A percentile compares a stretch with the other conserved stretches of the same genome.
These are phyloP conservation scores for Hippocampus mohnikei DNA, from an alignment of 2,113 vertebrate species.

Conservation along the genomic window DNA sequence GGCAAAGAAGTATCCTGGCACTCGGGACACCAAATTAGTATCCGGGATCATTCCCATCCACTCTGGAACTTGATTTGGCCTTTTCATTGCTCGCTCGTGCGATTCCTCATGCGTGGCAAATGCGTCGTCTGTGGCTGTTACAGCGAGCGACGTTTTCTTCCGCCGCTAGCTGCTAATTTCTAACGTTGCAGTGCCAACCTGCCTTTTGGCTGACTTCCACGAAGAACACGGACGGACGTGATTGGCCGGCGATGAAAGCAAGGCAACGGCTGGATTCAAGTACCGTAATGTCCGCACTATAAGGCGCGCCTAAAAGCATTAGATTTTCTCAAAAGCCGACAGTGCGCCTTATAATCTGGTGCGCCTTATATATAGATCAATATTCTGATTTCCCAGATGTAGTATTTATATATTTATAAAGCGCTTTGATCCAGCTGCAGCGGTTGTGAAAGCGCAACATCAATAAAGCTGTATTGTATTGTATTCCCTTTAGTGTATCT, in stretches of 20 bases:
- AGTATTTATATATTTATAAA: too few species aligned
- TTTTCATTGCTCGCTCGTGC: not conserved
- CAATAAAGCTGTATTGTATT: too few species aligned
- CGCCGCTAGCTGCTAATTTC: conserved; percentile 4
- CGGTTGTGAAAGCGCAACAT: too few species aligned
- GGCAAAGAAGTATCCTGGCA: conserved; percentile 4
- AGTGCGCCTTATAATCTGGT: too few species aligned
- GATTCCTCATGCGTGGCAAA: not conserved
- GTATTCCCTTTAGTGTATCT: too few species aligned
- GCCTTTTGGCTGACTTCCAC: not conserved
- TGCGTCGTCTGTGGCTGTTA: not conserved
- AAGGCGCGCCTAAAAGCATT: too few species aligned
- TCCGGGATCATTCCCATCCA: not conserved
- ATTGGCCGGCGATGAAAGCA: not conserved
- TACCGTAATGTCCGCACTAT: too few species aligned
- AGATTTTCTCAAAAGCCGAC: too few species aligned
- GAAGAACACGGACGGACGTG: not conserved
- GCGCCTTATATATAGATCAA: too few species aligned
- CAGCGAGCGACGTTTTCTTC: not conserved
- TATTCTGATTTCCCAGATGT: too few species aligned
- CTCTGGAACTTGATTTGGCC: not conserved
- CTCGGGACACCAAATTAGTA: not conserved
- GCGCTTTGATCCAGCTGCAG: too few species aligned
- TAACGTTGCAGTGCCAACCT: not conserved
- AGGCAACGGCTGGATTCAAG: not conserved